These are phyloP conservation scores for Aeoliscus strigatus DNA, from an alignment of 2,797 vertebrate species.

Conservation along the genomic window DNA sequence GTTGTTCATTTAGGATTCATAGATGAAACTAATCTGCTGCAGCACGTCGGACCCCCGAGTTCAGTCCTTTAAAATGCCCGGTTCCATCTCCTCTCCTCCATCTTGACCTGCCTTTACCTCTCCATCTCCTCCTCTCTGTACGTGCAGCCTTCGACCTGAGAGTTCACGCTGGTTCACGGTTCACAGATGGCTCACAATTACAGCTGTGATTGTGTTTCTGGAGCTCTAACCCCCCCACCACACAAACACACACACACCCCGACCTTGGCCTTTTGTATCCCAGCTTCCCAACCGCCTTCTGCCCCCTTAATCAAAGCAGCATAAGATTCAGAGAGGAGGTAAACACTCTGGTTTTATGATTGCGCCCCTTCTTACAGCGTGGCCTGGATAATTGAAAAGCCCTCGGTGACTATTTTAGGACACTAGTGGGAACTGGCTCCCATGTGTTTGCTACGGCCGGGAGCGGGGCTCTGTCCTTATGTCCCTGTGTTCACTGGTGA, in stretches of 20 bases:
- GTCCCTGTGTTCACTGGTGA: conserved; percentile 38
- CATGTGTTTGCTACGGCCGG: conserved; percentile 58
- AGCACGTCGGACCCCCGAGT: too few species aligned
- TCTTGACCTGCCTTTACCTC: too few species aligned
- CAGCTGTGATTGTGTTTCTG: conserved; percentile 56
- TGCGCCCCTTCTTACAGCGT: conserved; percentile 70
- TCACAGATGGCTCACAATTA: conserved; percentile 57
- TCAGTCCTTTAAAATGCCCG: too few species aligned
- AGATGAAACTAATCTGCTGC: too few species aligned
- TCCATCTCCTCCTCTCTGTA: too few species aligned
- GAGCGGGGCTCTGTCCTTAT: conserved; percentile 49
- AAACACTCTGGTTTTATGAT: conserved; percentile 76
- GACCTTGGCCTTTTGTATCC: conserved; percentile 32
- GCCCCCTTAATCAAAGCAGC: conserved; percentile 66
- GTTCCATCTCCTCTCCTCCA: too few species aligned
- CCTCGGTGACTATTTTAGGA: conserved; percentile 73
- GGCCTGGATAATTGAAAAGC: conserved; percentile 76
- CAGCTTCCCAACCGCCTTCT: conserved; percentile 48
- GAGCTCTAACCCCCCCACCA: too few species aligned
- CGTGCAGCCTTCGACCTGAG: too few species aligned
- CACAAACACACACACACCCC: conserved; percentile 3
- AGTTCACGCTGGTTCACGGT: conserved; percentile 35
- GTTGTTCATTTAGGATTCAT: too few species aligned
- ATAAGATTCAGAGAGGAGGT: conserved; percentile 72
- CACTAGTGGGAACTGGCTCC: conserved; percentile 67